These are phyloP conservation scores for Phyllotreta cruciferae DNA, from an alignment of 2,888 invertebrate genomes.

Conservation along the genomic window DNA sequence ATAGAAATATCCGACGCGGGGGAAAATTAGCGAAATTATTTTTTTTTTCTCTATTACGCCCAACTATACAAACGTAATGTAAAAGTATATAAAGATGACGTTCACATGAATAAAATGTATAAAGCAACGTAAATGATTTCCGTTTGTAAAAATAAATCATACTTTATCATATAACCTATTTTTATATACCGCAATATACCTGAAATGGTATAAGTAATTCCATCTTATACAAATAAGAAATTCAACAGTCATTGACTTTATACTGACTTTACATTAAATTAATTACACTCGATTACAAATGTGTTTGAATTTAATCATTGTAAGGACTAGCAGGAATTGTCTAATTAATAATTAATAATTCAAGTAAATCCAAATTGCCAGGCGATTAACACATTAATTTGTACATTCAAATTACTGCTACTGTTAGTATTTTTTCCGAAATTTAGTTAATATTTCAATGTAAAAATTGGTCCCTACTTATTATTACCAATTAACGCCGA, in stretches of 20 bases:
- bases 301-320: background rate
- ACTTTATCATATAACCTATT: background rate
- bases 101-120: constrained; percentile 17
- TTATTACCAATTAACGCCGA: constrained; percentile 1
- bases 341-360: constrained; percentile 6
- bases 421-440: background rate
- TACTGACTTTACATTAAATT: constrained; percentile 6
- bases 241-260: constrained; percentile 24
- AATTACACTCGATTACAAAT: background rate
- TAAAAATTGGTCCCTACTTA: constrained; percentile 15
- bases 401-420: constrained; percentile 6
- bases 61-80: constrained; percentile 20
- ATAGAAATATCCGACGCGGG: background rate
- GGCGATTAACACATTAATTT: constrained; percentile 2
- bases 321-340: constrained; percentile 19
- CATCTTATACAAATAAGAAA: constrained; percentile 14
- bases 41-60: background rate
- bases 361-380: too few relatives aligned
- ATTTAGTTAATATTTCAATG: background rate
- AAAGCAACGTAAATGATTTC: constrained; percentile 8
- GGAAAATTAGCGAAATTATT: background rate
- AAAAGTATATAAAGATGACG: constrained; percentile 16
- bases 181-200: constrained; percentile 7
- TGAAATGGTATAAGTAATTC: constrained; percentile 5
- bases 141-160: background rate